Percentiles rank a stretch among this genome's conserved stretches.
Conservation (phyloP, 2,888 invertebrate species). For the Disparrhopalites patrizii region DNA sequence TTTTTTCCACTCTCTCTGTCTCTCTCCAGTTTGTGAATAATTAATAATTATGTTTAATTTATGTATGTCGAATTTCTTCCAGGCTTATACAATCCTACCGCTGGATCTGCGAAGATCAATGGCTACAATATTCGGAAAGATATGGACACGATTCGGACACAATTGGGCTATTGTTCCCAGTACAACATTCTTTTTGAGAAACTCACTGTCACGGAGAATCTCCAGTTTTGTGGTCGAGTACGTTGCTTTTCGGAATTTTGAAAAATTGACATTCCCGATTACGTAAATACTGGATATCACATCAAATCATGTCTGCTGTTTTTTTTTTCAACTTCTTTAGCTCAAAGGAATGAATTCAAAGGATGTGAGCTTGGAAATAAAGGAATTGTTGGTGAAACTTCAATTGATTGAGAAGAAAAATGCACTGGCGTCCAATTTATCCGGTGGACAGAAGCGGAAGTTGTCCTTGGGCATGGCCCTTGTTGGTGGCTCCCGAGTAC, state of each 20-base stretch:
- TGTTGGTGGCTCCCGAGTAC: slow-evolving; percentile 64
- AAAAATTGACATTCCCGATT: background rate
- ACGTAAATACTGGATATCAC: background rate
- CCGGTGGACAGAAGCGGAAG: slow-evolving; percentile 92
- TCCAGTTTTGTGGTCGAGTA: slow-evolving; percentile 78
- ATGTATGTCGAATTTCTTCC: no score
- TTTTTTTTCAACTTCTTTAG: slow-evolving; percentile 51
- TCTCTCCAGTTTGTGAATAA: background rate
- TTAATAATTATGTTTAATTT: background rate
- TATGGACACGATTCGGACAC: slow-evolving; percentile 63
- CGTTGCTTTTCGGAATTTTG: slow-evolving; percentile 6
- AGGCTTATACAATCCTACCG: slow-evolving; percentile 69
- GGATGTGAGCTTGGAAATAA: slow-evolving; percentile 57
- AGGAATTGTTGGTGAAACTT: slow-evolving; percentile 60
- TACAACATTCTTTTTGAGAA: slow-evolving; percentile 79
- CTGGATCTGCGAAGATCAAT: slow-evolving; percentile 67
- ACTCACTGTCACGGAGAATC: slow-evolving; percentile 77
- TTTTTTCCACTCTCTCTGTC: background rate
- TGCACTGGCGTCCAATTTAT: slow-evolving; percentile 62
- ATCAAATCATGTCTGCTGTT: background rate
- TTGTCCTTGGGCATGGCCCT: slow-evolving; percentile 82
- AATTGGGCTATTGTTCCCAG: slow-evolving; percentile 86
- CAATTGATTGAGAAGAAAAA: slow-evolving; percentile 64
- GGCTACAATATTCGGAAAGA: slow-evolving; percentile 67
- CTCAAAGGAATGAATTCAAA: slow-evolving; percentile 59